Evolutionary conservation across 2,113 vertebrate species (phyloP).

Genomic region (Climacteris rufus): DNA sequence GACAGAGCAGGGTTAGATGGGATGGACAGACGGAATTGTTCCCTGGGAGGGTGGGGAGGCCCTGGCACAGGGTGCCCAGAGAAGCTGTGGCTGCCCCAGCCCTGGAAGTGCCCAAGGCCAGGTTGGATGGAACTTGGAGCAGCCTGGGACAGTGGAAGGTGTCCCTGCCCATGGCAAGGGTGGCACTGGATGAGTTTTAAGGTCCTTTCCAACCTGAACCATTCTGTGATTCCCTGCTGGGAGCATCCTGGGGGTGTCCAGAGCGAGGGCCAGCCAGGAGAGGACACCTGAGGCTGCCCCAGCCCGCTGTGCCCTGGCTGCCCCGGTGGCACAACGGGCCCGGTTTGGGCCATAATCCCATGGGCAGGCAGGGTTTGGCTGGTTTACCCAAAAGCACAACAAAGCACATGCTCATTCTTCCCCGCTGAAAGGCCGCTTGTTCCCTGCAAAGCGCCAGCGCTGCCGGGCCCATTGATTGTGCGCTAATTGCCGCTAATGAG

Average conservation of each 20-base stretch:
- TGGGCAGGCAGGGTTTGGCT: neutral
- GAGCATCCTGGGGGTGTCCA: neutral
- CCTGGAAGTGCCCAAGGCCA: neutral
- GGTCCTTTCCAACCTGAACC: neutral
- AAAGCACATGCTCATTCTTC: constrained; percentile 27
- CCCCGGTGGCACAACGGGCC: neutral
- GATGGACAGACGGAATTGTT: neutral
- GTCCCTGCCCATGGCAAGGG: neutral
- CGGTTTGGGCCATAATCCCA: neutral
- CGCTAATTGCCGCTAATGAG: constrained; percentile 72
- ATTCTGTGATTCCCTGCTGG: neutral
- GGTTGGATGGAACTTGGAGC: rapidly evolving
- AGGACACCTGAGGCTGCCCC: neutral
- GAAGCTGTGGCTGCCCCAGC: neutral
- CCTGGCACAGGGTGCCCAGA: neutral
- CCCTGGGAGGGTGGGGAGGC: neutral
- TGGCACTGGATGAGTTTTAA: rapidly evolving
- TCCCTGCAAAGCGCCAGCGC: constrained; percentile 18
- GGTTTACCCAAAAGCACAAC: neutral
- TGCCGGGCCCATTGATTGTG: constrained; percentile 34
- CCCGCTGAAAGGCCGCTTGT: constrained; percentile 1
- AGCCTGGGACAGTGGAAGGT: rapidly evolving
- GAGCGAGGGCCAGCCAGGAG: neutral
- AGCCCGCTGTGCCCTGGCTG: neutral
- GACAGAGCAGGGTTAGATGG: neutral